Evolutionary conservation across 2,797 vertebrate genomes (phyloP).

Genomic region (Brotula barbata): DNA sequence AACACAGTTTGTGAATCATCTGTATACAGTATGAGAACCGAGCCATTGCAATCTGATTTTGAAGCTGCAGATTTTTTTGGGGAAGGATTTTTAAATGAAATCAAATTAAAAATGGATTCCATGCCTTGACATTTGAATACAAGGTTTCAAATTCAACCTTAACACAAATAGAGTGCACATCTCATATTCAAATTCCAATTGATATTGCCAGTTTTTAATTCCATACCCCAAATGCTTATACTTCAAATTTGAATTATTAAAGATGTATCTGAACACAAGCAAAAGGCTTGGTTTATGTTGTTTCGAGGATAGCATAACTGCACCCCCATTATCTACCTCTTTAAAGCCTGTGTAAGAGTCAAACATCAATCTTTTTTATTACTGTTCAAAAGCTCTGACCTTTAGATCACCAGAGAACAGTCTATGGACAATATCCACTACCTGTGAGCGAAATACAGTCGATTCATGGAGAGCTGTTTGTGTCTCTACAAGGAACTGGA

Average conservation of each 20-base stretch:
- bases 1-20: slow-evolving; percentile 47
- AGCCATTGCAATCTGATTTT: too few relatives aligned
- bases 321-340: slow-evolving; percentile 45
- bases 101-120: too few relatives aligned
- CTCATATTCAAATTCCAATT: too few relatives aligned
- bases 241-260: neutral
- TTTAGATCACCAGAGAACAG: slow-evolving; percentile 50
- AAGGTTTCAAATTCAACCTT: too few relatives aligned
- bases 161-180: too few relatives aligned
- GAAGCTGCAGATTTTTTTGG: too few relatives aligned
- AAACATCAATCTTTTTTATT: slow-evolving; percentile 53
- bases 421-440: slow-evolving; percentile 45
- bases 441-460: slow-evolving; percentile 58
- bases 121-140: too few relatives aligned
- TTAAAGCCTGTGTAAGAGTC: slow-evolving; percentile 20
- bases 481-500: slow-evolving; percentile 31
- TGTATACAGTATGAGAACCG: slow-evolving; percentile 5
- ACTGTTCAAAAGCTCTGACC: slow-evolving; percentile 44
- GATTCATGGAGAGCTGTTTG: slow-evolving; percentile 47
- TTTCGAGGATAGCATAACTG: neutral
- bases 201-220: too few relatives aligned
- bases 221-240: too few relatives aligned
- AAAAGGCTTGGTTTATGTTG: slow-evolving; percentile 13
- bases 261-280: neutral
- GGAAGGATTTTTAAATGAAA: too few relatives aligned